Evolutionary conservation across 2,113 vertebrate genomes (phyloP), one percentile per base, ranked within the genome.

Genomic region (Ivindomyrus marchei): DNA sequence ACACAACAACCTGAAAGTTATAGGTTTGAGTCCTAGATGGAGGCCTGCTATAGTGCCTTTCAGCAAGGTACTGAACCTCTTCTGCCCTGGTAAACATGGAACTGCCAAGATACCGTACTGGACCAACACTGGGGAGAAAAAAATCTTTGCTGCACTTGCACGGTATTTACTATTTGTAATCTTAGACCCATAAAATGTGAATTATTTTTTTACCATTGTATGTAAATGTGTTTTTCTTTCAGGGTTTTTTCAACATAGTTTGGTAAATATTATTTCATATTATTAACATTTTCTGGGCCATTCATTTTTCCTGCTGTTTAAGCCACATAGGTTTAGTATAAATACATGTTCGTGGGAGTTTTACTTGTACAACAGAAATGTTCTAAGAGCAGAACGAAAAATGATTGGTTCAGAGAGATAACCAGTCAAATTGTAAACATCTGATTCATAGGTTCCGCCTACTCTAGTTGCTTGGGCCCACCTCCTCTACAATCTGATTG

Each of bases 141-240:
- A 5, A 31, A 86, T 47, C n/a, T 86, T 7, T 49, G 84, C 11
- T 86, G 47, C 84, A 86, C 84, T 50, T 86, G 84, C 36, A 86
- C 47, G 21, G 9, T 27, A 46, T 85, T 85, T 49, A 46, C 39
- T 27, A 24, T 24, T 80, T 19, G 19, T 42, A 19, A 7, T 42
- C 5, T 80, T 80, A 6, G 13, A 42, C 36, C 84, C 84, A 50
- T 97, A 96, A 95, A 97, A 97, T 97, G 97, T 97, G 97, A 97
- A 97, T 94, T 52, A 3, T 53, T 21, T 92, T 91, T 91, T 93
- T 90, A 92, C 53, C 85, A 27, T 83, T 80, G 74, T 80, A 42
- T 80, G 36, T 36, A 42, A 56, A 42, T 31, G 9, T 50, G 13
- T 50, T 52, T 74, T 49, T 49, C n/a, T 89, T 89, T 77, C 27